Evolutionary conservation across 2,888 invertebrate species (phyloP).

Genomic region (Leucophenga montana): DNA sequence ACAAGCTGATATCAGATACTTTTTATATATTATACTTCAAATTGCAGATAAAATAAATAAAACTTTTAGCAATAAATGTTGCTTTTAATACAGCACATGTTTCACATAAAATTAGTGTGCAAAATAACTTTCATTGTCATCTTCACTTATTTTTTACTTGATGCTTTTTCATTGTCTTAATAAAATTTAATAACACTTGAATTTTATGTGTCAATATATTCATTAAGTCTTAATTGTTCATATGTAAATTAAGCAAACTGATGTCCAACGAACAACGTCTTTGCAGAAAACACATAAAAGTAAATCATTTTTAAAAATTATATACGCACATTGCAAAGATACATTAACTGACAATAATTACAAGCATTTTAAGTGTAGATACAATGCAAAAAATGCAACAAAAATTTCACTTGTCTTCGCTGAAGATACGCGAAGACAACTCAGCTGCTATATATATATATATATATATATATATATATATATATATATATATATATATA

Average conservation of each 20-base stretch:
- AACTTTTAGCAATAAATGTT: neutral
- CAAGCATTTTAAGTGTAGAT: no score
- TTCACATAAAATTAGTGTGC: no score
- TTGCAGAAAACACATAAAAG: neutral
- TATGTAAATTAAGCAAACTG: neutral
- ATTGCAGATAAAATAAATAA: neutral
- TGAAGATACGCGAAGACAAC: neutral
- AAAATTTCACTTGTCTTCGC: neutral
- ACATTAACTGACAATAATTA: constrained; percentile 20
- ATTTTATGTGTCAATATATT: constrained; percentile 6
- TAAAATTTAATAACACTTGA: neutral
- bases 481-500: no score
- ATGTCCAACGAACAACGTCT: neutral
- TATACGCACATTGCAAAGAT: constrained; percentile 2
- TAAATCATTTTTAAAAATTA: neutral
- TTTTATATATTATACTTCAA: no score
- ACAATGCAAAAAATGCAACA: no score
- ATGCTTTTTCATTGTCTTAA: neutral
- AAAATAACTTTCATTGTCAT: no score
- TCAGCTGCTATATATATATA: no score
- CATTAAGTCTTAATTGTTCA: neutral
- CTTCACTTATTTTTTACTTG: no score
- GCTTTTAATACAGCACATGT: neutral
- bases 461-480: no score
- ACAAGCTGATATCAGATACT: no score